Evolutionary conservation across 2,797 vertebrate species (phyloP), one percentile per base, ranked within the genome.

Genomic region (Hippoglossus hippoglossus): DNA sequence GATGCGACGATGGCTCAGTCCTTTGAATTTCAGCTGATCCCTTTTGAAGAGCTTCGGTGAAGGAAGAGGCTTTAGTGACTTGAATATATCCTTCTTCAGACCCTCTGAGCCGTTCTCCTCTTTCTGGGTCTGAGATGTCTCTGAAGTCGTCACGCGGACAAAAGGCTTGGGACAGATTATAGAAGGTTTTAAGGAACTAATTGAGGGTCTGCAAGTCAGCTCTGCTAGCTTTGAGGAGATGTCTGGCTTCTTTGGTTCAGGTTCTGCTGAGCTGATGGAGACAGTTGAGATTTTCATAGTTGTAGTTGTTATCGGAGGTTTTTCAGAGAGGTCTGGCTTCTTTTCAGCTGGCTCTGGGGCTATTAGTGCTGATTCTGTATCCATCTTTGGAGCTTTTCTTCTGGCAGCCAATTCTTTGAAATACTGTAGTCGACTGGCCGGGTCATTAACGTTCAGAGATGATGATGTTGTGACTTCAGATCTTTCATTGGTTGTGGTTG

Each of bases 11-110:
- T 88, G 77, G 80, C 87, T 91, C 66, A 90, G 64, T 46, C 63
- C 80, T 80, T 93, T 95, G 21, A 94, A 26, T 76, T 95, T 95
- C 25, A 94, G 24, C 1, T 31, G 67, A 61, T 94, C 94, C 73
- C 16, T 93, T 73, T 54, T 93, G 47, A 95, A 94, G 72, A 95
- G 62, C 71, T 95, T 95, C 1, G 95, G 94, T 56, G 95, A 96
- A 36, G 92, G 81, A 56, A 94, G 85, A 19, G 94, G 92, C 77
- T 94, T 95, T 19, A 91, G 72, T 31, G 86, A 82, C 85, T 93
- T 96, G 49, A 92, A 87, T 31, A 89, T 36, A 5, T 96, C 94
- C 83, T 91, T 96, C 78, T 92, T 95, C 65, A 57, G 82, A 68
- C 77, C 54, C 39, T 95, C 94, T 39, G 81, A 60, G 1, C 53